These are phyloP conservation scores for Acromyrmex charruanus DNA, from an alignment of 1,140 invertebrate species.

Conservation along the genomic window DNA sequence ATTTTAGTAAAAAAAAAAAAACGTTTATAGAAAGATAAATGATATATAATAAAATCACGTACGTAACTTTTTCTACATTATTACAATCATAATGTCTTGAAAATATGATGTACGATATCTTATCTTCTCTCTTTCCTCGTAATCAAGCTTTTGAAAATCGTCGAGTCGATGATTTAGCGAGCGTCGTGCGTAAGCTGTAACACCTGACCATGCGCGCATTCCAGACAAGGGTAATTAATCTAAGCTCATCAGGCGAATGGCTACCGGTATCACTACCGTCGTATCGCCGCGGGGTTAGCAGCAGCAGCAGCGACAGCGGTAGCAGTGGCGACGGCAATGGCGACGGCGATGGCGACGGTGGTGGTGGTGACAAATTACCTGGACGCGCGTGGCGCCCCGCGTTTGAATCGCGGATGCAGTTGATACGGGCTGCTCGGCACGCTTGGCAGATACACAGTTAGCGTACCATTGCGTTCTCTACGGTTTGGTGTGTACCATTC, in stretches of 20 bases:
- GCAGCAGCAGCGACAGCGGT: neutral
- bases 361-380: constrained; percentile 81
- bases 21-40: neutral
- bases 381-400: constrained; percentile 64
- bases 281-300: constrained; percentile 20
- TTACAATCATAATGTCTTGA: neutral
- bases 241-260: constrained; percentile 77
- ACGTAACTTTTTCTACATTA: neutral
- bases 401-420: constrained; percentile 59
- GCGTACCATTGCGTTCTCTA: constrained; percentile 47
- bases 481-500: constrained; percentile 8
- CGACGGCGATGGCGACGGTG: neutral
- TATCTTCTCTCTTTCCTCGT: neutral
- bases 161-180: constrained; percentile 63
- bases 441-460: constrained; percentile 68
- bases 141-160: constrained; percentile 24
- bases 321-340: no score
- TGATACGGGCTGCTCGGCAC: constrained; percentile 44
- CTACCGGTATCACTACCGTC: constrained; percentile 37
- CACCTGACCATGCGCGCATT: constrained; percentile 58
- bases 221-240: constrained; percentile 81
- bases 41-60: neutral
- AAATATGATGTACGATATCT: neutral
- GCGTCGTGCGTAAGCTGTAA: constrained; percentile 64
- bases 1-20: constrained; percentile 3